phyloP scores from a whole-genome alignment of 2,113 vertebrate genomes.

The Sander lucioperca region DNA sequence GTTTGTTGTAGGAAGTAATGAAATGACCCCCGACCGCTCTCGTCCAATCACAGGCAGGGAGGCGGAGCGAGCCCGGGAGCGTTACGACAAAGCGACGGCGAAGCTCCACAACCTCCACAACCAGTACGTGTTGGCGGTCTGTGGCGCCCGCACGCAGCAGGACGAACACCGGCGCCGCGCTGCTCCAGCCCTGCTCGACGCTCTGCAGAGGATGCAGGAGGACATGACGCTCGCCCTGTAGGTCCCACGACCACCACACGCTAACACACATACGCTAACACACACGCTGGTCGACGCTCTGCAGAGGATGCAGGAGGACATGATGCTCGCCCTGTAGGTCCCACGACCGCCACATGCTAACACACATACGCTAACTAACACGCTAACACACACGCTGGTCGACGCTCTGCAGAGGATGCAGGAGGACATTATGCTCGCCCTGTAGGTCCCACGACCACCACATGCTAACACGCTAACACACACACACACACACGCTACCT shows the following conservation, averaged over 20 bases:
- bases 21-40: background rate
- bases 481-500: too few relatives aligned
- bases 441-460: constrained; percentile 55
- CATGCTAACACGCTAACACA: too few relatives aligned
- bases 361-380: too few relatives aligned
- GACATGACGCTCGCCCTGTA: constrained; percentile 90
- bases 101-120: constrained; percentile 97
- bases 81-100: constrained; percentile 95
- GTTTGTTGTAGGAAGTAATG: too few relatives aligned
- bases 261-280: too few relatives aligned
- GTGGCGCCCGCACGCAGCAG: constrained; percentile 93
- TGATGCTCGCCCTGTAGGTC: constrained; percentile 85
- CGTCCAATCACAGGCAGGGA: constrained; percentile 7
- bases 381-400: background rate
- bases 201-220: constrained; percentile 97
- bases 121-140: constrained; percentile 94
- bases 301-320: constrained; percentile 98
- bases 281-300: background rate
- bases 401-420: constrained; percentile 90
- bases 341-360: constrained; percentile 14
- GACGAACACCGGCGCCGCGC: constrained; percentile 89
- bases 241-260: constrained; percentile 41
- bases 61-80: constrained; percentile 92
- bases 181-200: constrained; percentile 92
- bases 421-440: constrained; percentile 93